A percentile compares a stretch with the other conserved stretches of the same genome.
These are phyloP conservation scores for Crambe crambe DNA, from an alignment of 37 sponge, comb jelly and placozoan species.

Conservation along the genomic window DNA sequence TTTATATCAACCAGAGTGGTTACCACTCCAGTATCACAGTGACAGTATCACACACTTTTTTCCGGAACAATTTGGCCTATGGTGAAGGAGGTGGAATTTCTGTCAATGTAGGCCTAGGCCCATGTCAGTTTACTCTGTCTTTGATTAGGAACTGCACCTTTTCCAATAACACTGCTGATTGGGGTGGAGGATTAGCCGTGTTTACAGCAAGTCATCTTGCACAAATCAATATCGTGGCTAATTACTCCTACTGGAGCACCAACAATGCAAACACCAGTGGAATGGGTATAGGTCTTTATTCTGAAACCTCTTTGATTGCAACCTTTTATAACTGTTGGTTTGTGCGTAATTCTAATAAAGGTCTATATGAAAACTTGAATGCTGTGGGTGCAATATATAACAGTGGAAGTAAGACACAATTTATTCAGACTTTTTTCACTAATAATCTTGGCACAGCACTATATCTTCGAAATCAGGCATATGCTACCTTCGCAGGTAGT, in stretches of 20 bases:
- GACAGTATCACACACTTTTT: background rate
- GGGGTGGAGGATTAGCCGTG: background rate
- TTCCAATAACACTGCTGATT: background rate
- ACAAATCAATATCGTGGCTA: background rate
- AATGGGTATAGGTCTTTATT: background rate
- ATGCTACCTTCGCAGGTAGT: slow-evolving; percentile 1
- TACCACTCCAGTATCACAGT: background rate
- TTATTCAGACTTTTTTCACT: background rate
- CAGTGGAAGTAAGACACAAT: background rate
- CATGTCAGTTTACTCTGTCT: background rate
- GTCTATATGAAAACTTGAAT: background rate
- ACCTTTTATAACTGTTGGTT: background rate
- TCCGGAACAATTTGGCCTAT: background rate
- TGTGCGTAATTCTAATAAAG: background rate
- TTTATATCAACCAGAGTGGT: background rate
- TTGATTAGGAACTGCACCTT: background rate
- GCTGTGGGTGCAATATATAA: background rate
- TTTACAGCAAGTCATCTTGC: background rate
- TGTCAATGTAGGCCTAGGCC: background rate
- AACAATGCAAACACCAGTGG: slow-evolving; percentile 5
- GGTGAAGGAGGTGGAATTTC: background rate
- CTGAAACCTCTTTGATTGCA: background rate
- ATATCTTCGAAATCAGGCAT: background rate
- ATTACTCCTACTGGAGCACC: background rate
- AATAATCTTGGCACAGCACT: background rate